Percentiles rank a stretch among this genome's conserved stretches.
phyloP scores from a whole-genome alignment of 2,797 vertebrate genomes.

The Sphaeramia orbicularis region DNA sequence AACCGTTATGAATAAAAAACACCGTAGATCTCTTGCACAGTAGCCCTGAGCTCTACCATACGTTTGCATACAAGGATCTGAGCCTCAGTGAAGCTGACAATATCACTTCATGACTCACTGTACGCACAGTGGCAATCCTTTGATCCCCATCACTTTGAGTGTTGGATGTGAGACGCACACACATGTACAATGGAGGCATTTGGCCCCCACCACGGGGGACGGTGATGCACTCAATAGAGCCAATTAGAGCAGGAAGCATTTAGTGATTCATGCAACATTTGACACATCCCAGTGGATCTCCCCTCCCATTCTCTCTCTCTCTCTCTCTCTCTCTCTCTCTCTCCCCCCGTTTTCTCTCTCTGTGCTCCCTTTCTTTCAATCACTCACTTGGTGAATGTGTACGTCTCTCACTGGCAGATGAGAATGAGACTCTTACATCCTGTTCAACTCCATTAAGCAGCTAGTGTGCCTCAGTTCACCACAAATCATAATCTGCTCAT shows the following conservation, averaged over 20 bases:
- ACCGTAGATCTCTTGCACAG: slow-evolving; percentile 15
- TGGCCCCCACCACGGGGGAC: slow-evolving; percentile 48
- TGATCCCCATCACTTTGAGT: slow-evolving; percentile 69
- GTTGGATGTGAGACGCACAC: slow-evolving; percentile 46
- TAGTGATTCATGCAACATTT: slow-evolving; percentile 78
- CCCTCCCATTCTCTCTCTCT: slow-evolving; percentile 34
- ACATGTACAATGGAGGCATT: slow-evolving; percentile 42
- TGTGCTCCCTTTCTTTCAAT: slow-evolving; percentile 44
- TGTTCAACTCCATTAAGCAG: slow-evolving; percentile 78
- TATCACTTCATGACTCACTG: slow-evolving; percentile 63
- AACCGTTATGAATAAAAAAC: slow-evolving; percentile 51
- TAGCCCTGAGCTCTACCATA: slow-evolving; percentile 48
- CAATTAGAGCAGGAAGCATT: slow-evolving; percentile 77
- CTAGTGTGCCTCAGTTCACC: slow-evolving; percentile 71
- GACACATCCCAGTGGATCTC: slow-evolving; percentile 67
- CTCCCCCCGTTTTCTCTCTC: slow-evolving; percentile 9
- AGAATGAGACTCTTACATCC: slow-evolving; percentile 67
- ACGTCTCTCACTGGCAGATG: slow-evolving; percentile 56
- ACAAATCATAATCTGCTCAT: slow-evolving; percentile 73
- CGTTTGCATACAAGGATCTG: slow-evolving; percentile 55
- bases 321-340: not conserved
- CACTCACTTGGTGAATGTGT: slow-evolving; percentile 26
- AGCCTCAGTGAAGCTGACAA: slow-evolving; percentile 62
- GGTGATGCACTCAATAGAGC: slow-evolving; percentile 60
- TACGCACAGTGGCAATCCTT: slow-evolving; percentile 67